Base-by-base conservation (phyloP, 1,140 invertebrate genomes). In the Araneus ventricosus region DNA sequence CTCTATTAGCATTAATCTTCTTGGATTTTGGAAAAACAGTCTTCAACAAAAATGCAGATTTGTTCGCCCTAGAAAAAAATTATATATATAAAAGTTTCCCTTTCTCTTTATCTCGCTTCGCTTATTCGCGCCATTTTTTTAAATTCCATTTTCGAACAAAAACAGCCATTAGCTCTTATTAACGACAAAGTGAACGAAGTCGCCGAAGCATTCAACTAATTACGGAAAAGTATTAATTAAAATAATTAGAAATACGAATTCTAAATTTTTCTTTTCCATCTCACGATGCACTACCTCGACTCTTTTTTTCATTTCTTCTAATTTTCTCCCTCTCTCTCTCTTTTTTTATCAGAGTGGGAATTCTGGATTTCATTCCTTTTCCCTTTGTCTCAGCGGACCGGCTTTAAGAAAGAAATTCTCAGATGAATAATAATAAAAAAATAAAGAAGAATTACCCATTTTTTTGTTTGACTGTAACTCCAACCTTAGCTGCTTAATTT, bases 201-300 rank as follows among this genome's bases (percentile, higher is more conserved):
- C 34, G 67, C 63, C 67, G 37, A 59, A 79, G 67, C 88, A 89
- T 89, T 89, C 61, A 89, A 57, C 88, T 89, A 89, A 89, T 89
- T 89, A 89, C 88, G 88, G 45, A 89, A 89, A 75, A 89, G 88
- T 89, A 89, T 89, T 89, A 89, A 89, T 89, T 89, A 89, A 89
- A 89, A 89, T 89, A 89, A 89, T 89, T 89, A 89, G 88, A 89
- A 89, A 89, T 89, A 89, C 61, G 63, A 89, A 45, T 79, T 79
- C 67, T 30, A 89, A 89, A 79, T 89, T 70, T 41, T 82, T 57
- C 82, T 41, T 70, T 79, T 70, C 17, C 67, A n/a, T 59, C 17
- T 34, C 30, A 57, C 39, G 70, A 39, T 37, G 85, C 85, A 22
- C 27, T 61, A 87, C 39, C 39, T 41, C 79, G 24, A 14, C 24